Evolutionary conservation across 2,797 vertebrate genomes (phyloP), one percentile per base, ranked within the genome.

Genomic region (Dendrocincla fuliginosa): DNA sequence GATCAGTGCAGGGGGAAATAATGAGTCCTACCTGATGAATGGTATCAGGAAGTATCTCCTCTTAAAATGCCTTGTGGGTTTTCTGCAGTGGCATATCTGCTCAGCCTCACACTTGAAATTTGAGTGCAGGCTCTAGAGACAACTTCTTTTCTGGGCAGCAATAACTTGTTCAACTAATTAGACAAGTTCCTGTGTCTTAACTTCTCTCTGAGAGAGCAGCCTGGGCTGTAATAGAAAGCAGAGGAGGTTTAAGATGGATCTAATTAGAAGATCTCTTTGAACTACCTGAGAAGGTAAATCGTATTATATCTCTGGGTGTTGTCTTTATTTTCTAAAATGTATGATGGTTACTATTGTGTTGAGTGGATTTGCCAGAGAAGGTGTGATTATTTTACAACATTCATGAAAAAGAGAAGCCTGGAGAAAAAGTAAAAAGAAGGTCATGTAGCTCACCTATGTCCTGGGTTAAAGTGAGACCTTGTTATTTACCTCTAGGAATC

Each of bases 31-130:
- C 57, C 80, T 63, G 81, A 90, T 56, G 79, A 96, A 94, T 71
- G 79, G 84, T 53, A 97, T 90, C 96, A 97, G 98, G 97, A 98
- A 98, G 96, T 71, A 59, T 18, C 73, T 94, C 68, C 61, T 97
- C 69, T 68, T 96, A n/a, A 95, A 96, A 95, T 41, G 32, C 74
- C 11, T 56, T 35, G 11, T 75, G 49, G 23, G 22, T 89, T 95
- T 87, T 90, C 42, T 82, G 49, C 55, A 64, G 52, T 22, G 52
- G 71, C 74, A 84, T 25, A 83, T 68, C 85, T 91, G 59, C 25
- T 52, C 61, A 75, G 71, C 13, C 68, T 95, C 83, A 57, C 67
- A 32, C 80, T 52, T 82, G 52, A 76, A 76, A 94, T 79, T 7
- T 30, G 63, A 92, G 46, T 28, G 44, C 50, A 55, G 49, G n/a